These are phyloP conservation scores for Polia nebulosa DNA, from an alignment of 2,888 invertebrate species.

Conservation along the genomic window DNA sequence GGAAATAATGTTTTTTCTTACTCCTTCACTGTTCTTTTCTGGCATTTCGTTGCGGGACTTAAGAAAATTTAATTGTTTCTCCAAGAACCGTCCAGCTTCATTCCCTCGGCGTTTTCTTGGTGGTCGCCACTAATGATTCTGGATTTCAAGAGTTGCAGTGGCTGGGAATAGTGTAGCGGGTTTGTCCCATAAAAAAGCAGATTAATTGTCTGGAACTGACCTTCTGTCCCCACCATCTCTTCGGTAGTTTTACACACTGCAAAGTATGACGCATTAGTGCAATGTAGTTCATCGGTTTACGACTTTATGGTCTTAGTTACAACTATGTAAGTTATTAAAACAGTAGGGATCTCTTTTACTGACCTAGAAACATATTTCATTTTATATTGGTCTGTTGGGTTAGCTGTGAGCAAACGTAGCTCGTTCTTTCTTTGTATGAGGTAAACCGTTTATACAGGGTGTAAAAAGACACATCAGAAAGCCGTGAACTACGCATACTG, in stretches of 20 bases:
- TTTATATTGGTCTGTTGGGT: conserved; percentile 33
- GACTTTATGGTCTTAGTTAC: conserved; percentile 40
- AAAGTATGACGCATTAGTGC: conserved; percentile 52
- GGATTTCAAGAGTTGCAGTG: no score
- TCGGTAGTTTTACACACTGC: conserved; percentile 23
- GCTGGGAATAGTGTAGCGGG: no score
- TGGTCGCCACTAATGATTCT: no score
- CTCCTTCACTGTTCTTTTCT: no score
- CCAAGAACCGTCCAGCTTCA: no score
- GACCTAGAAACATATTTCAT: conserved; percentile 42
- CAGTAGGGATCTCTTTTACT: conserved; percentile 31
- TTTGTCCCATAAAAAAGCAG: no score
- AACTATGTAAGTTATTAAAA: conserved; percentile 53
- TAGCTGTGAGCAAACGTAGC: not conserved
- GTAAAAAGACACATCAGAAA: no score
- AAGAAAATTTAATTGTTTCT: no score
- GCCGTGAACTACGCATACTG: no score
- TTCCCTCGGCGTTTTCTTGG: no score
- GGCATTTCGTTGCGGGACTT: no score
- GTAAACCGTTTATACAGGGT: not conserved
- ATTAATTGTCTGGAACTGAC: not conserved
- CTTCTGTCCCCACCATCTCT: not conserved
- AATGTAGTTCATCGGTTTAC: conserved; percentile 48
- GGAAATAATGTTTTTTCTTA: no score
- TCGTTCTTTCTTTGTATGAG: conserved; percentile 3